Conservation (phyloP, 2,888 invertebrate species). For the Papilio elwesi region DNA sequence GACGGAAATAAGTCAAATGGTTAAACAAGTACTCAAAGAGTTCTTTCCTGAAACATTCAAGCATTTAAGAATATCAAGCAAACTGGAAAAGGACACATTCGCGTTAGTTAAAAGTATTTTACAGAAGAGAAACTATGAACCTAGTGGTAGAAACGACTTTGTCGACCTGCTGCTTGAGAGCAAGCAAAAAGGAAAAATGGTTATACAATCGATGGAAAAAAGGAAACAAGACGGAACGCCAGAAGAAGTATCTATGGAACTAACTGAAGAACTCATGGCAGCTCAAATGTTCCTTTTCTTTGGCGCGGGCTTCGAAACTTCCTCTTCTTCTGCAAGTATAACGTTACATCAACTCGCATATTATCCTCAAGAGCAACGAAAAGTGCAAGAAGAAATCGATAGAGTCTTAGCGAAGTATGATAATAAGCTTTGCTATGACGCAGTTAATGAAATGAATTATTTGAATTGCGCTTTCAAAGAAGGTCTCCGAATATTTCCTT, state of each 20-base stretch:
- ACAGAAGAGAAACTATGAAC: conserved; percentile 37
- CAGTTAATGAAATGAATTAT: conserved; percentile 49
- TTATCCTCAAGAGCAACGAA: conserved; percentile 46
- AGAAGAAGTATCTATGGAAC: conserved; percentile 31
- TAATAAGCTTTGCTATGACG: conserved; percentile 49
- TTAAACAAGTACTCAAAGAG: background rate
- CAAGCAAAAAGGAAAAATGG: conserved; percentile 28
- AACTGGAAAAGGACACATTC: conserved; percentile 53
- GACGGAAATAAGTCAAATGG: conserved; percentile 25
- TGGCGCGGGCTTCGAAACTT: conserved; percentile 64
- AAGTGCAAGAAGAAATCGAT: conserved; percentile 49
- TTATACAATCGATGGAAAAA: conserved; percentile 33
- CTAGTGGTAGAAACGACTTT: conserved; percentile 36
- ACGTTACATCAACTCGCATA: conserved; percentile 47
- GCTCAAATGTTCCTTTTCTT: conserved; percentile 70
- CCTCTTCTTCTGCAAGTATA: conserved; percentile 48
- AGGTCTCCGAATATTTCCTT: conserved; percentile 48
- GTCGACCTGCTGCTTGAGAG: conserved; percentile 33
- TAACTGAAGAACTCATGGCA: conserved; percentile 53
- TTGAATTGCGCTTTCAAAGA: conserved; percentile 47
- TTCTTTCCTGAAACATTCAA: background rate
- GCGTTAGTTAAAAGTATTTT: conserved; percentile 41
- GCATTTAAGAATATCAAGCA: background rate
- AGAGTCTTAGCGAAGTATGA: conserved; percentile 45
- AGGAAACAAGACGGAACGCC: conserved; percentile 33